phyloP scores from a whole-genome alignment of 2,113 vertebrate genomes.

The Scalopus aquaticus region DNA sequence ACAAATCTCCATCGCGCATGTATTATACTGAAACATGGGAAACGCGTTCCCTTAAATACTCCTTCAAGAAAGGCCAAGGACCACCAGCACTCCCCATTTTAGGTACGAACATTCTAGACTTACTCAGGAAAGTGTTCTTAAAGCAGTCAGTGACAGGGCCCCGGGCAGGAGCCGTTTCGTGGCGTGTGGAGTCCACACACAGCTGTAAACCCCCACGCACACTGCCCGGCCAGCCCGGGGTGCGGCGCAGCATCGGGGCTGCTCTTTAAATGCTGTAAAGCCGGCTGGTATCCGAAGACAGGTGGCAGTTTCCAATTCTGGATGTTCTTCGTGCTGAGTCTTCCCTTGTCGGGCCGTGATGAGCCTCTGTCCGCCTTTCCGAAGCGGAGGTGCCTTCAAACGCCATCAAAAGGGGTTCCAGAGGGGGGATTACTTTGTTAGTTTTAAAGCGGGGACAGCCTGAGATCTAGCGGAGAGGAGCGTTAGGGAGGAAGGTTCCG shows the following conservation, averaged over 20 bases:
- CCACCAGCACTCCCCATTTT: neutral
- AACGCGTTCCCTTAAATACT: no score
- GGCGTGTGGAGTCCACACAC: no score
- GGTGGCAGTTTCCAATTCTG: neutral
- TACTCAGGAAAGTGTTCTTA: no score
- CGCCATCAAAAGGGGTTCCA: neutral
- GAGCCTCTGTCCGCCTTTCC: neutral
- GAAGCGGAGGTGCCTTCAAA: neutral
- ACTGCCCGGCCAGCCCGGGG: no score
- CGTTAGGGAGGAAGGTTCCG: neutral
- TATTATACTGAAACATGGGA: no score
- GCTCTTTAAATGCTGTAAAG: neutral
- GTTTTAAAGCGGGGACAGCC: no score
- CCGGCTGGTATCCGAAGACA: neutral
- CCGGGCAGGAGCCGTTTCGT: no score
- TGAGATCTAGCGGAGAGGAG: no score
- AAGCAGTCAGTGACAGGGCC: no score
- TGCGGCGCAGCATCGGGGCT: neutral
- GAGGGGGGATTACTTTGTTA: neutral
- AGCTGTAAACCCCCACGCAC: no score
- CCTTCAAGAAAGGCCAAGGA: neutral
- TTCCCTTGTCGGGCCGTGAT: neutral
- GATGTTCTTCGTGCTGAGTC: neutral
- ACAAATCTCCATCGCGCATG: neutral
- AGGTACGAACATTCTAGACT: neutral